Base-by-base conservation (phyloP, 2,797 vertebrate genomes). In the Tachyglossus aculeatus region DNA sequence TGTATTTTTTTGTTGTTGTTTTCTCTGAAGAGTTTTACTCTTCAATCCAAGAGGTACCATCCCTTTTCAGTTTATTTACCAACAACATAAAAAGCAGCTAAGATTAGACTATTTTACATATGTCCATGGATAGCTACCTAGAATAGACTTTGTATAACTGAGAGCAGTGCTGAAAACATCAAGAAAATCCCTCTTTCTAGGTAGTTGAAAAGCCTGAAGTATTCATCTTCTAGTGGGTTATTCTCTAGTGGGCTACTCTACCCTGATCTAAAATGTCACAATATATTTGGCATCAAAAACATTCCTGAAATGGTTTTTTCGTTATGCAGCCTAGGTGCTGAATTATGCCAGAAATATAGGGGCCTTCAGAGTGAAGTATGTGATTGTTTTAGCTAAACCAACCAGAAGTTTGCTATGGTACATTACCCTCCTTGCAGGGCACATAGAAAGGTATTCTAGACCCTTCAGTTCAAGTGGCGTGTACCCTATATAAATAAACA, bases 251-350 rank as follows among this genome's bases (percentile, higher is more conserved):
- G 15, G 40, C 37, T 61, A 27, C 41, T 13, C 15, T 64, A 34
- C 13, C 57, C 29, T 54, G 50, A 38, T 47, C 25, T 59, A 19
- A 71, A 80, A 41, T 14, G 45, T 36, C 59, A 71, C 59, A 41
- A 39, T 73, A 50, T 73, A 6, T 51, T 68, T 54, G 25, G 16
- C 33, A 25, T 78, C 53, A 18, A 52, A 51, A 60, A 9, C 29
- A 44, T 21, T 71, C 33, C 59, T 58, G 11, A 45, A 62, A 38
- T 47, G 45, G 68, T 25, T 39, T 14, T 32, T 24, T n/a, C 60
- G 16, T 27, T 16, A 38, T 15, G 31, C 16, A 41, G n/a, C 10
- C 41, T 40, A 37, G 34, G 22, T 19, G 47, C 3, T 47, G 4
- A 19, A 22, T 6, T 14, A 14, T 27, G 53, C 52, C 47, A 50